phyloP scores from a whole-genome alignment of 2,888 invertebrate genomes.

The Dermolepida albohirtum region DNA sequence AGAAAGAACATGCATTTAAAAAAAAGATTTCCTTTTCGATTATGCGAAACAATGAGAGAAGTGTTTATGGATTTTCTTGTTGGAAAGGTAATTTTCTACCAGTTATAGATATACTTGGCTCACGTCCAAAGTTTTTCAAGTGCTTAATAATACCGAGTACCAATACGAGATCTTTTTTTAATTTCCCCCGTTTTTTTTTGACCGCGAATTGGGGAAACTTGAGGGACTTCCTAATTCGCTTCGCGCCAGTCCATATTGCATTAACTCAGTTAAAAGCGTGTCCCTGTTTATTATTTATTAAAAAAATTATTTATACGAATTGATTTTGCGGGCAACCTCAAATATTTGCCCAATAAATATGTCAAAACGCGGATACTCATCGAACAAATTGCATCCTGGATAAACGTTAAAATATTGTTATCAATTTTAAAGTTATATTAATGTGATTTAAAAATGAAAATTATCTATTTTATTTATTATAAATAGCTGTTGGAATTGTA shows the following conservation, averaged over 20 bases:
- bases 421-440: too few species aligned
- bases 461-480: too few species aligned
- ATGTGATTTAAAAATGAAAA: too few species aligned
- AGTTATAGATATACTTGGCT: conserved; percentile 25
- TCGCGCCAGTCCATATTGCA: conserved; percentile 1
- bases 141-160: conserved; percentile 18
- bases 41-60: conserved; percentile 9
- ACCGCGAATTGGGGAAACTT: too few species aligned
- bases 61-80: conserved; percentile 34
- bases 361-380: not conserved
- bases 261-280: not conserved
- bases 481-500: too few species aligned
- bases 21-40: conserved; percentile 20
- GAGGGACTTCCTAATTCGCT: conserved; percentile 9
- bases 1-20: not conserved
- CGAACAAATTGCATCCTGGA: too few species aligned
- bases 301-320: conserved; percentile 12
- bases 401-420: too few species aligned
- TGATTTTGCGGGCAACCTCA: too few species aligned
- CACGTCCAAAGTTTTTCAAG: conserved; percentile 26
- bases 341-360: conserved; percentile 15
- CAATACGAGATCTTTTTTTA: conserved; percentile 17
- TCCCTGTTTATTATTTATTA: not conserved
- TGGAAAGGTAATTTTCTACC: conserved; percentile 25
- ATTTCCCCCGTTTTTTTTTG: not conserved